A percentile compares a stretch with the other conserved stretches of the same genome.
phyloP scores from a whole-genome alignment of 1,140 invertebrate species.

The Drosophila mauritiana region DNA sequence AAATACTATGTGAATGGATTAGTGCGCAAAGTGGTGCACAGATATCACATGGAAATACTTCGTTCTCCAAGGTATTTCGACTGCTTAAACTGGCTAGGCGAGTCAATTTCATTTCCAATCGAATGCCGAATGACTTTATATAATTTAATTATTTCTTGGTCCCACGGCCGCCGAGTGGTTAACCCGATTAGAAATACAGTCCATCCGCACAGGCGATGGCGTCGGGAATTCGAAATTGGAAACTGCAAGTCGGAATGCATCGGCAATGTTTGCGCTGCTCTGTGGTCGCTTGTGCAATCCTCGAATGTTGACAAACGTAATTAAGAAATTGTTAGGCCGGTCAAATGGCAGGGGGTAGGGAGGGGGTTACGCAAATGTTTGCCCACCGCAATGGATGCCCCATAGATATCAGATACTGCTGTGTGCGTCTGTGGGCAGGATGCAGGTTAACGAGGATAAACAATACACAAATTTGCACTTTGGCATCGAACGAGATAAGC shows the following conservation, averaged over 20 bases:
- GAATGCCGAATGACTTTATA: background rate
- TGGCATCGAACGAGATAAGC: slow-evolving; percentile 7
- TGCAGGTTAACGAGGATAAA: slow-evolving; percentile 37
- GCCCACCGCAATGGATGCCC: slow-evolving; percentile 24
- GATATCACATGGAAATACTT: background rate
- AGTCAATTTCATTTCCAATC: background rate
- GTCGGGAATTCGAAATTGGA: background rate
- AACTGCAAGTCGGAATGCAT: slow-evolving; percentile 1
- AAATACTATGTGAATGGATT: no score
- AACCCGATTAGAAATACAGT: slow-evolving; percentile 23
- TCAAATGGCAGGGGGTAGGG: background rate
- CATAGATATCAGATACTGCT: background rate
- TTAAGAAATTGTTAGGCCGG: slow-evolving; percentile 50
- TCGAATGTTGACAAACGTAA: slow-evolving; percentile 53
- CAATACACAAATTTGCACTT: slow-evolving; percentile 37
- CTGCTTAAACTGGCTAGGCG: background rate
- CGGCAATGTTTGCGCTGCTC: slow-evolving; percentile 7
- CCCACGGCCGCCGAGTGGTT: slow-evolving; percentile 17
- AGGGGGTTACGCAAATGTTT: slow-evolving; percentile 42
- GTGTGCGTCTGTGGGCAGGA: background rate
- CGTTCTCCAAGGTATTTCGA: background rate
- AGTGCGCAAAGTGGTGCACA: no score
- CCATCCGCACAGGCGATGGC: background rate
- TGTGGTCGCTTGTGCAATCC: slow-evolving; percentile 26
- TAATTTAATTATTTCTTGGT: slow-evolving; percentile 12